phyloP scores from a whole-genome alignment of 2,797 vertebrate genomes.

The Sciurus vulgaris region DNA sequence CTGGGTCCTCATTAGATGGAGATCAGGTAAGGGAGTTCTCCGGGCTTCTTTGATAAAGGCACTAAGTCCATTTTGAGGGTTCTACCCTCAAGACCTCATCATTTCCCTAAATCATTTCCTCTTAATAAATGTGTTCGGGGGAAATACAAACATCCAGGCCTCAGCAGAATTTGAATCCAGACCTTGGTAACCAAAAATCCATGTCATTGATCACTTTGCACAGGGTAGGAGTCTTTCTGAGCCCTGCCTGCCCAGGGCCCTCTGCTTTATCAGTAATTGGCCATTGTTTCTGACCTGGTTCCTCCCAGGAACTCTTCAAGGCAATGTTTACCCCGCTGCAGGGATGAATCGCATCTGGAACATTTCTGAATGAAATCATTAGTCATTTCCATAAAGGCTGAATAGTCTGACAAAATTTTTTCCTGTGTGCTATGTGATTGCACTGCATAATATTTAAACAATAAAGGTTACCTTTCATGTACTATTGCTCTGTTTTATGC shows the following conservation, averaged over 20 bases:
- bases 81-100: background rate
- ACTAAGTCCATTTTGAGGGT: too few relatives aligned
- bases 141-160: background rate
- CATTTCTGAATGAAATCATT: slow-evolving; percentile 66
- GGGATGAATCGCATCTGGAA: background rate
- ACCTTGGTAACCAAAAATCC: background rate
- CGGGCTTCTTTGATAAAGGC: background rate
- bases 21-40: background rate
- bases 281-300: background rate
- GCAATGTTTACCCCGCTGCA: background rate
- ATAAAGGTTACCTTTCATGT: slow-evolving; percentile 78
- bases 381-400: slow-evolving; percentile 65
- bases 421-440: slow-evolving; percentile 46
- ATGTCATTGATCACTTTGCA: background rate
- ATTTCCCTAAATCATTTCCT: background rate
- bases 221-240: background rate
- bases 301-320: background rate
- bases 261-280: background rate
- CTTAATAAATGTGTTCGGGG: background rate
- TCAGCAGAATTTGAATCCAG: background rate
- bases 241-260: background rate
- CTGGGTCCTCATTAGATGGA: background rate
- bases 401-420: slow-evolving; percentile 46
- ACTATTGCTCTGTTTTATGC: slow-evolving; percentile 81
- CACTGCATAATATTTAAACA: slow-evolving; percentile 83